These are phyloP conservation scores for Adrianichthys oophorus DNA, from an alignment of 2,797 vertebrate genomes.

Conservation along the genomic window DNA sequence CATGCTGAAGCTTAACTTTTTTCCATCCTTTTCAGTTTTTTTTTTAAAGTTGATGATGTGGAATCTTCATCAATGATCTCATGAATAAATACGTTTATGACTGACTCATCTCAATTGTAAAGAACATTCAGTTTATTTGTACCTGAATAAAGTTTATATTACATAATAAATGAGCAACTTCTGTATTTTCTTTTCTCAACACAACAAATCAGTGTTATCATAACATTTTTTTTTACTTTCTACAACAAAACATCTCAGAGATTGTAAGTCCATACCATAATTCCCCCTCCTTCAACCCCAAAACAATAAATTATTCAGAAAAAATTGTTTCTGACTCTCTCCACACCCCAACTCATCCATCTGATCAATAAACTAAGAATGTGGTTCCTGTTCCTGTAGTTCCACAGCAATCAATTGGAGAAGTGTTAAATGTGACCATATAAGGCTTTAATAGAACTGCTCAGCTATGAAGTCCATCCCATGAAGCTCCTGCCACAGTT, in stretches of 20 bases:
- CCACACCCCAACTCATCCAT: too few species aligned
- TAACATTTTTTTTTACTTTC: not conserved
- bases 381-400: too few species aligned
- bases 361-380: too few species aligned
- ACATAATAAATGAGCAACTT: conserved; percentile 1
- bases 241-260: too few species aligned
- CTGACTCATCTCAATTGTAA: conserved; percentile 6
- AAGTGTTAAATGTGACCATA: too few species aligned
- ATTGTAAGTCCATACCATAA: too few species aligned
- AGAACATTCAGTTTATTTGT: conserved; percentile 22
- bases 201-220: not conserved
- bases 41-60: conserved; percentile 11
- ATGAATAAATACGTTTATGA: not conserved
- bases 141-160: conserved; percentile 56
- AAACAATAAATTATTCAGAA: too few species aligned
- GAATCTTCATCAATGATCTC: conserved; percentile 10
- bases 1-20: not conserved
- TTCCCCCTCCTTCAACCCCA: too few species aligned
- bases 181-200: not conserved
- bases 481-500: not conserved
- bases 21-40: conserved; percentile 9
- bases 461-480: not conserved
- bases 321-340: too few species aligned
- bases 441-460: too few species aligned
- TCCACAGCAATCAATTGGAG: too few species aligned